Conservation (phyloP, 1,140 invertebrate genomes). For the Uloborus diversus region DNA sequence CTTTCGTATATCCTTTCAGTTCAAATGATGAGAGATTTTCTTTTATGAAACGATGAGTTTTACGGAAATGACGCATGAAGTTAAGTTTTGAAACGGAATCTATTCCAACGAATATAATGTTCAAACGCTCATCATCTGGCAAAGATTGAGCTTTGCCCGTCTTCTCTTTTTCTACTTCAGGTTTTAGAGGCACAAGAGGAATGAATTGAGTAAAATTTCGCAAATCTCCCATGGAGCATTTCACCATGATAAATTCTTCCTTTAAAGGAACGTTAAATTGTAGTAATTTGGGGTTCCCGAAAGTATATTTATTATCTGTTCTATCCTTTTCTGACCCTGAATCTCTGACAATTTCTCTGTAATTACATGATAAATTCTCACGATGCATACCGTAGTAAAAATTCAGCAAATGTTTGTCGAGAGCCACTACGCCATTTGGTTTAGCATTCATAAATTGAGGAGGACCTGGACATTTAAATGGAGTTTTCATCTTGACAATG, state of each 20-base stretch:
- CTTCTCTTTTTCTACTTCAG: conserved; percentile 26
- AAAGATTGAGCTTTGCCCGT: not conserved
- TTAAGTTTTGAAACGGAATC: conserved; percentile 62
- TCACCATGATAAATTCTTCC: conserved; percentile 45
- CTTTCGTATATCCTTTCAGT: conserved; percentile 63
- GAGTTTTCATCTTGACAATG: conserved; percentile 1
- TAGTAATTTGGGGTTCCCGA: conserved; percentile 16
- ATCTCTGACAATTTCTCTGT: conserved; percentile 47
- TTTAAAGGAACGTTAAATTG: conserved; percentile 22
- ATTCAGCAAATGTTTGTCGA: conserved; percentile 33
- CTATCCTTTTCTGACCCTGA: conserved; percentile 18
- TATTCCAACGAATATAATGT: conserved; percentile 61
- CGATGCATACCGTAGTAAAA: conserved; percentile 42
- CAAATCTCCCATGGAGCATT: conserved; percentile 28
- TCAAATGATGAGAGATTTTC: conserved; percentile 71
- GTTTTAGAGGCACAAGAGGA: conserved; percentile 49
- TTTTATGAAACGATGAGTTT: conserved; percentile 67
- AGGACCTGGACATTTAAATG: conserved; percentile 40
- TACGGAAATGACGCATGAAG: conserved; percentile 62
- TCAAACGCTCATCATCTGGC: conserved; percentile 61
- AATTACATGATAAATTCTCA: conserved; percentile 39
- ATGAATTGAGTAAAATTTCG: conserved; percentile 42
- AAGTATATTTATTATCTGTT: conserved; percentile 46
- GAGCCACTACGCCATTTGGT: conserved; percentile 23
- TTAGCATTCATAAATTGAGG: conserved; percentile 15